phyloP scores from a whole-genome alignment of 2,797 vertebrate genomes.

The Sus cebifrons region DNA sequence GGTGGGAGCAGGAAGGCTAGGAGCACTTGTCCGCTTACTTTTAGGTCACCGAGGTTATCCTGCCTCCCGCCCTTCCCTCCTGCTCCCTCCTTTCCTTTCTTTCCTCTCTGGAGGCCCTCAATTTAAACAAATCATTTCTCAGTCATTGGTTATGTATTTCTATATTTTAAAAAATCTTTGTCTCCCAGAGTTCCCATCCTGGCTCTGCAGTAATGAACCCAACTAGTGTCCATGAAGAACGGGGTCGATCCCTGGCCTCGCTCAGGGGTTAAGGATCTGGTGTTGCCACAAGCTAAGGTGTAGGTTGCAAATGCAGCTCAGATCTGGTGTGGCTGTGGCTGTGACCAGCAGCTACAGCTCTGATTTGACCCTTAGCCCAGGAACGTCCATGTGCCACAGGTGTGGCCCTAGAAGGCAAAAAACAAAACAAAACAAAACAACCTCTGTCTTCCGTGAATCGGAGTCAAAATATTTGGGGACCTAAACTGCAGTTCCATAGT shows the following conservation, averaged over 20 bases:
- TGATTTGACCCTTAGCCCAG: too few species aligned
- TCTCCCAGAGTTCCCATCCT: not conserved
- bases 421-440: not conserved
- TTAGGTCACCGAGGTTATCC: not conserved
- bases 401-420: too few species aligned
- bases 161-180: slow-evolving; percentile 24
- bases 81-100: not conserved
- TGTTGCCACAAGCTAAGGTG: too few species aligned
- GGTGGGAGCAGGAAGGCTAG: not conserved
- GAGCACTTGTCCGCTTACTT: not conserved
- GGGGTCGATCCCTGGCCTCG: too few species aligned
- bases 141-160: not conserved
- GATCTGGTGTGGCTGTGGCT: too few species aligned
- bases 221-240: too few species aligned
- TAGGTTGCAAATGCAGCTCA: too few species aligned
- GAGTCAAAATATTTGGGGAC: not conserved
- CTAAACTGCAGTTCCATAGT: not conserved
- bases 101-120: not conserved
- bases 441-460: slow-evolving; percentile 24
- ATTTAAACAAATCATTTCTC: slow-evolving; percentile 9
- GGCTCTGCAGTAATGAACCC: too few species aligned
- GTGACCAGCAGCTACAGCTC: too few species aligned
- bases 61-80: accelerated
- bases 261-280: too few species aligned
- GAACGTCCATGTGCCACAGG: too few species aligned